Percentiles rank a stretch among this genome's conserved stretches.
Conservation (phyloP, 2,113 vertebrate species). For the Gracilinanus agilis region DNA sequence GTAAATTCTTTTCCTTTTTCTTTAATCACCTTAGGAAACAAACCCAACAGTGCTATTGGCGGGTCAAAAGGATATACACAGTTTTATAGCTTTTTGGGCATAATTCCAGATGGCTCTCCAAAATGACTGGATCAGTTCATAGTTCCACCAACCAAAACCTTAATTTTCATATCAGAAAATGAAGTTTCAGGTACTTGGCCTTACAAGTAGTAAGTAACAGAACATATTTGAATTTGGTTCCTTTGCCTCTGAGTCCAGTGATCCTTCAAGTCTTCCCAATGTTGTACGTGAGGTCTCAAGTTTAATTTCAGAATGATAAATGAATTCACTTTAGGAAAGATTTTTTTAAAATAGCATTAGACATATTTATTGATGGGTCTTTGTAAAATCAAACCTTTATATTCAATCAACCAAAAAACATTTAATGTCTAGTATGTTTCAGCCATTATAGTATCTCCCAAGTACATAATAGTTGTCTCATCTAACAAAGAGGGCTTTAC, state of each 20-base stretch:
- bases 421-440: not conserved
- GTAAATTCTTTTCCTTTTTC: too few species aligned
- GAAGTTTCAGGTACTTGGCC: not conserved
- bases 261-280: not conserved
- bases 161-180: not conserved
- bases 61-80: too few species aligned
- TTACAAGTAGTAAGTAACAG: not conserved
- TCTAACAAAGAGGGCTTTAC: not conserved
- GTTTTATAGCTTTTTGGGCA: too few species aligned
- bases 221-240: not conserved
- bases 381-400: not conserved
- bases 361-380: not conserved
- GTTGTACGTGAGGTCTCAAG: not conserved
- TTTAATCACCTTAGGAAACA: too few species aligned
- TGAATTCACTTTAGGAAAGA: not conserved
- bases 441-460: not conserved
- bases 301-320: not conserved
- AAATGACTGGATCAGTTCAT: too few species aligned
- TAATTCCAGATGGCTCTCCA: too few species aligned
- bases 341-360: not conserved
- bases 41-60: too few species aligned
- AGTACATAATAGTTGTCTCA: not conserved
- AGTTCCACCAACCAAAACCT: too few species aligned
- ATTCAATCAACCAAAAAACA: not conserved
- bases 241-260: not conserved